Evolutionary conservation across 2,797 vertebrate genomes (phyloP), one percentile per base, ranked within the genome.

Genomic region (Myripristis murdjan): DNA sequence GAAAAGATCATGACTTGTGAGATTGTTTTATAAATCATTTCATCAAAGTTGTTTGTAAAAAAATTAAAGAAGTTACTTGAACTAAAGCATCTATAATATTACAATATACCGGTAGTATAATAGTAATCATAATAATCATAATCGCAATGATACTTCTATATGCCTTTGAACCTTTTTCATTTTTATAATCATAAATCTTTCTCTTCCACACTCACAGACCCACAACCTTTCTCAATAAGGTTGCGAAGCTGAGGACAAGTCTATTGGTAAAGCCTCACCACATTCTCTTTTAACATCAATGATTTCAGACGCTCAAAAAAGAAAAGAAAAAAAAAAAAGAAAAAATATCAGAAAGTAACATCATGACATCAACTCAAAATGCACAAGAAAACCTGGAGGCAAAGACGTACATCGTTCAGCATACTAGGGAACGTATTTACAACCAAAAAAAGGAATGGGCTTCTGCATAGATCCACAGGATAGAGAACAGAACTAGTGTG

Each of bases 1-100:
- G 89, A 95, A 96, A 96, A 95, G 90, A 95, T 94, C 89, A 94
- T 95, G 92, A 95, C 94, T 95, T 84, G 92, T 96, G 92, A 94
- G 93, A 94, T 95, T 91, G 89, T 95, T 94, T 95, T 96, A 96
- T 95, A 96, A 96, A 96, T 96, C 91, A 95, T 93, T 95, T 95
- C 93, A 95, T 96, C 94, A 95, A 95, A 95, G 90, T 95, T 93
- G 88, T 95, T 94, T 91, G 95, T 95, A 96, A 95, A 97, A 96
- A 95, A 96, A 96, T 95, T 92, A 95, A 96, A 95, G 91, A 94
- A 95, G 92, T 94, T 95, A 88, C 92, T 93, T 93, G 90, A 96
- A 95, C 93, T 96, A 96, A 96, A 95, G 91, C 91, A 94, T 93
- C 94, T 95, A 96, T 95, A 95, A 95, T 95, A 95, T 95, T 96